Evolutionary conservation across 2,113 vertebrate species (phyloP).

Genomic region (Propithecus coquereli): DNA sequence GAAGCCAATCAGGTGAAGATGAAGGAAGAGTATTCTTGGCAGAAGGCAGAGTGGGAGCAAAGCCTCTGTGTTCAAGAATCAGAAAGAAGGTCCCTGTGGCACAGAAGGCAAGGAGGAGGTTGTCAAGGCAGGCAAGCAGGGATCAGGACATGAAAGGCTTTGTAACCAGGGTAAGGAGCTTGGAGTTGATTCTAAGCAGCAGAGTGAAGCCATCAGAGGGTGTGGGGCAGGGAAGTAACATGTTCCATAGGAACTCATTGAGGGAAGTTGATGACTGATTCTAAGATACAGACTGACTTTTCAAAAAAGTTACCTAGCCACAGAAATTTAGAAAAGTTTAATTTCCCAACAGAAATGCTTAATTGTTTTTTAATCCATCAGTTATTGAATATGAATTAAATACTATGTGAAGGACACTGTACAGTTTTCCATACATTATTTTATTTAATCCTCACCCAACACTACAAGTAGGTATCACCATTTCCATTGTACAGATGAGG

Average conservation of each 20-base stretch:
- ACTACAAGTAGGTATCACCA: neutral
- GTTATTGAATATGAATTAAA: neutral
- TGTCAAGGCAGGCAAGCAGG: neutral
- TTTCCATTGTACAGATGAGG: neutral
- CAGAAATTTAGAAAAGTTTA: neutral
- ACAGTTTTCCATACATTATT: neutral
- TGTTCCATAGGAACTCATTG: neutral
- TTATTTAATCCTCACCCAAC: conserved; percentile 15
- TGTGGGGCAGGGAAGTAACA: neutral
- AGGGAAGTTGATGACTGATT: neutral
- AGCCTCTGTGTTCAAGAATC: neutral
- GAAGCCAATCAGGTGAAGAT: neutral
- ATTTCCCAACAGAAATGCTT: conserved; percentile 37
- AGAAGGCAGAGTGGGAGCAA: neutral
- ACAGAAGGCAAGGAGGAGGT: neutral
- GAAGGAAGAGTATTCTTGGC: neutral
- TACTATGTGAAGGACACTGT: neutral
- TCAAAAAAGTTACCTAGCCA: neutral
- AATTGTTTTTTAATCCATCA: neutral
- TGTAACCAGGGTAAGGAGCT: neutral
- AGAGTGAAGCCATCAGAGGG: neutral
- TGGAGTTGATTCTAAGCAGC: neutral
- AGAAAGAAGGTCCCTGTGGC: neutral
- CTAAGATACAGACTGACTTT: neutral
- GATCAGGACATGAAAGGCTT: neutral